Percentiles rank a stretch among this genome's conserved stretches.
These are phyloP conservation scores for Clarias batrachus DNA, from an alignment of 2,113 vertebrate genomes.

Conservation along the genomic window DNA sequence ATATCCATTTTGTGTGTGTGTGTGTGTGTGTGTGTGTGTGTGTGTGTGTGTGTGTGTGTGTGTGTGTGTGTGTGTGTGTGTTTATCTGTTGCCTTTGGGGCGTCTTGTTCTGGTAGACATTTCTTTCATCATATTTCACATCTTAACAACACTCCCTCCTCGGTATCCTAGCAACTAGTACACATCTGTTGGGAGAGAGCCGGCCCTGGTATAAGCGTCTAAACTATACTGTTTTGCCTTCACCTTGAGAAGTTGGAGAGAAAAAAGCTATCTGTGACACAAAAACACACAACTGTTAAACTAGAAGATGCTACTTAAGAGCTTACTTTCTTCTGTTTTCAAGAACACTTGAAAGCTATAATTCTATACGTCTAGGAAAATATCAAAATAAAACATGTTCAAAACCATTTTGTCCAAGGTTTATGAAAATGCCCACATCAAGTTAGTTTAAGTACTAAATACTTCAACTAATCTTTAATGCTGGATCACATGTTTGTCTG, in stretches of 20 bases:
- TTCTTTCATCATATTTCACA: constrained; percentile 50
- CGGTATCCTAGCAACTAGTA: constrained; percentile 58
- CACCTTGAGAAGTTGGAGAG: constrained; percentile 38
- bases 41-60: background rate
- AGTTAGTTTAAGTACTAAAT: background rate
- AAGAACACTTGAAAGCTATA: background rate
- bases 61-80: background rate
- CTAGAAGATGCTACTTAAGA: background rate
- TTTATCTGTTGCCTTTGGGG: constrained; percentile 36
- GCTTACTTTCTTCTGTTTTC: background rate
- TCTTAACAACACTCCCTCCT: constrained; percentile 47
- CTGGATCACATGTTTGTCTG: too few relatives aligned
- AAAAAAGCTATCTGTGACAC: background rate
- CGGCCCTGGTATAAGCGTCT: constrained; percentile 35
- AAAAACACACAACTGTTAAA: background rate
- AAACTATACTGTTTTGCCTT: constrained; percentile 45
- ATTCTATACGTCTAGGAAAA: background rate
- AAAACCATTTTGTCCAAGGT: background rate
- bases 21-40: background rate
- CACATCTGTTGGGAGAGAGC: constrained; percentile 46
- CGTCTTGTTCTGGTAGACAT: constrained; percentile 46
- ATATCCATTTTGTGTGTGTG: constrained; percentile 4
- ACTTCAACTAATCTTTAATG: background rate
- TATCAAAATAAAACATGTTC: background rate
- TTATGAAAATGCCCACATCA: background rate